These are phyloP conservation scores for Taxidea taxus DNA, from an alignment of 2,113 vertebrate species.

Conservation along the genomic window DNA sequence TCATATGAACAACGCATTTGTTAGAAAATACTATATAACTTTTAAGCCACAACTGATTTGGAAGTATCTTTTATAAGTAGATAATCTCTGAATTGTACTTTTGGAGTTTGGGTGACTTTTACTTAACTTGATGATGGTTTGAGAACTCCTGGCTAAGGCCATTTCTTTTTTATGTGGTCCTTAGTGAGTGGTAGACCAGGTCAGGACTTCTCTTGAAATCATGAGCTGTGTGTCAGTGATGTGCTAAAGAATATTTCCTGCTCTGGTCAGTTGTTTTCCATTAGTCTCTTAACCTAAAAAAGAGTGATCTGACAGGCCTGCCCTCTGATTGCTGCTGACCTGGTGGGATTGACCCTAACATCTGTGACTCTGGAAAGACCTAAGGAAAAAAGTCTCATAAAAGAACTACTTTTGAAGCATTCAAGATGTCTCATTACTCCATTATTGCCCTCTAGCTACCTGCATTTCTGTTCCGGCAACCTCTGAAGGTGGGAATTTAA, in stretches of 20 bases:
- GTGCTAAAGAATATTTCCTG: background rate
- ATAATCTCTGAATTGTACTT: background rate
- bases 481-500: conserved; percentile 65
- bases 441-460: conserved; percentile 45
- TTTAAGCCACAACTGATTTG: background rate
- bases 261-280: background rate
- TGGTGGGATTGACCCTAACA: background rate
- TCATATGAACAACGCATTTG: background rate
- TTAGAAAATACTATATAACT: background rate
- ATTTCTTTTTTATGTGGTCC: background rate
- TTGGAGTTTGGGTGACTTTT: background rate
- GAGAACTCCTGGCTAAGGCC: background rate
- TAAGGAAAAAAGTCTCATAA: background rate
- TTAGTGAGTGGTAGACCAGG: background rate
- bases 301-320: background rate
- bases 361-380: conserved; percentile 27
- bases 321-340: background rate
- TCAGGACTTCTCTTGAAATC: background rate
- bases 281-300: background rate
- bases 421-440: conserved; percentile 37
- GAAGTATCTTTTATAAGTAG: background rate
- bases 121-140: background rate
- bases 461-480: conserved; percentile 34
- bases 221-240: background rate
- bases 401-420: conserved; percentile 6